A percentile compares a stretch with the other conserved stretches of the same genome.
phyloP scores from a whole-genome alignment of 2,888 invertebrate genomes.

The Oligia fasciuncula region DNA sequence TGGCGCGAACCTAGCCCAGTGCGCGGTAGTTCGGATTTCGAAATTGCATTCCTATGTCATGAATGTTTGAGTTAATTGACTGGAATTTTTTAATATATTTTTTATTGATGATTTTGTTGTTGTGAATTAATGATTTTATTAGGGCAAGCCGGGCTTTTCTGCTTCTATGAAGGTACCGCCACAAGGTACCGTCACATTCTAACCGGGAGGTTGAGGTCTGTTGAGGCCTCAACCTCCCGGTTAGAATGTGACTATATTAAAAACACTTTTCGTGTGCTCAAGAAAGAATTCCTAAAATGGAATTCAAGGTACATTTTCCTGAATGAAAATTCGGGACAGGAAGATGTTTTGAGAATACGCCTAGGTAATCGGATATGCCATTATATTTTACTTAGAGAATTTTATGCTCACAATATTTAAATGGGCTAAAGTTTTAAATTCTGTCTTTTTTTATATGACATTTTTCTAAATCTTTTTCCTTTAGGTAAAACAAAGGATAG shows the following conservation, averaged over 20 bases:
- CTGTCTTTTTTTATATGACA: too few species aligned
- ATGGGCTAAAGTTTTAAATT: neutral
- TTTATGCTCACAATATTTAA: constrained; percentile 22
- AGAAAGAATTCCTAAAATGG: constrained; percentile 10
- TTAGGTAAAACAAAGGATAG: neutral
- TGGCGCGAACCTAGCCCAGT: too few species aligned
- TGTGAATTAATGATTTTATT: too few species aligned
- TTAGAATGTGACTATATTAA: constrained; percentile 24
- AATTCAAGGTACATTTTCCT: constrained; percentile 13
- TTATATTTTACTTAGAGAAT: constrained; percentile 4
- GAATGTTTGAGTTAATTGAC: too few species aligned
- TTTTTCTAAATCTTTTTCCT: neutral
- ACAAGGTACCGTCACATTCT: too few species aligned
- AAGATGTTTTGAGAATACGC: constrained; percentile 17
- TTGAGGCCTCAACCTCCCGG: neutral
- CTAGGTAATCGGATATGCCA: constrained; percentile 9
- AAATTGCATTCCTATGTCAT: too few species aligned
- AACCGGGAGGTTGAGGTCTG: too few species aligned
- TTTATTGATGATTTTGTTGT: too few species aligned
- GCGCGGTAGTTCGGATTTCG: too few species aligned
- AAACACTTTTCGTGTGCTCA: constrained; percentile 13
- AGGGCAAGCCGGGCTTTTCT: too few species aligned
- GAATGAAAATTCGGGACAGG: constrained; percentile 15
- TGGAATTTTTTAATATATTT: too few species aligned
- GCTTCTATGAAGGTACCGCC: too few species aligned